Evolutionary conservation across 2,888 invertebrate species (phyloP).

Genomic region (Plebejus argus): DNA sequence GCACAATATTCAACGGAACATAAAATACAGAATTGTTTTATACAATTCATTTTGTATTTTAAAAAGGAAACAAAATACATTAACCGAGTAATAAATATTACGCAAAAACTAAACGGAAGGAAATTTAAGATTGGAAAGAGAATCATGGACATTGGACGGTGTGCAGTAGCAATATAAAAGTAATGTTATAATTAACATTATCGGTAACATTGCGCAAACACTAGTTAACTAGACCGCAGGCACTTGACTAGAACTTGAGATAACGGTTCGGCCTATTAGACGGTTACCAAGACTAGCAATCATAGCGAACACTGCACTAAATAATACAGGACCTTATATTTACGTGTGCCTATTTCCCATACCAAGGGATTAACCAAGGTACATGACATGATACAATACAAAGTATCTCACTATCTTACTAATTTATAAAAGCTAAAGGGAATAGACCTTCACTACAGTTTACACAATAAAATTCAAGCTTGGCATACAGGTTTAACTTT

Average conservation of each 20-base stretch:
- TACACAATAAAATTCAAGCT: neutral
- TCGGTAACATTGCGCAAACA: constrained; percentile 41
- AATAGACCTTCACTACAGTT: neutral
- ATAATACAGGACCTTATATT: neutral
- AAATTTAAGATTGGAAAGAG: neutral
- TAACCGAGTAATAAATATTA: constrained; percentile 16
- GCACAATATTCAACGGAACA: neutral
- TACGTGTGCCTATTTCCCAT: neutral
- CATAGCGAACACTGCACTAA: constrained; percentile 20
- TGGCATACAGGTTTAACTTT: neutral
- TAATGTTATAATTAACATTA: constrained; percentile 15
- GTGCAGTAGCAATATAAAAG: constrained; percentile 33
- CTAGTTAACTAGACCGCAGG: constrained; percentile 41
- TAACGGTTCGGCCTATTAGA: constrained; percentile 40
- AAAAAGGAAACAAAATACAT: constrained; percentile 2
- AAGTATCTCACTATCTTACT: neutral
- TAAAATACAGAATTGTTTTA: neutral
- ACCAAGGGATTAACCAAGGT: too few relatives aligned
- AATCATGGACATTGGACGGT: constrained; percentile 26
- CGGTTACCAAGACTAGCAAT: constrained; percentile 40
- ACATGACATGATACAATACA: too few relatives aligned
- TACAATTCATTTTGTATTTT: neutral
- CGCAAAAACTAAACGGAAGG: constrained; percentile 21
- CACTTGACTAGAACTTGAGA: constrained; percentile 40
- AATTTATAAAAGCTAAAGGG: neutral